Conservation (phyloP, 2,113 vertebrate species). For the Acinonyx jubatus region DNA sequence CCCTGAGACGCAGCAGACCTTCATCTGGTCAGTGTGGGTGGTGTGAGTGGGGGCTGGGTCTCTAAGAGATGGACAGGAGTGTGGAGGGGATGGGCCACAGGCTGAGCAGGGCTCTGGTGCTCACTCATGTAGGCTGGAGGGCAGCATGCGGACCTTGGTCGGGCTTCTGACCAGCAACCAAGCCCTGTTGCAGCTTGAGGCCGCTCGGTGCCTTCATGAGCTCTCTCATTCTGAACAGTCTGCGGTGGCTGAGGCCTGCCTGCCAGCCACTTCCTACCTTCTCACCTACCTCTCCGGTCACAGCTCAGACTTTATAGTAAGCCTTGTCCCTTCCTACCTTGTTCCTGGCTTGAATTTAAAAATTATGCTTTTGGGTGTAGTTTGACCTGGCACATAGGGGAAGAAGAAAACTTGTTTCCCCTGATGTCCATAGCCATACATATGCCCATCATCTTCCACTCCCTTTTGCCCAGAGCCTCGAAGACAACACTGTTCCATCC, state of each 20-base stretch:
- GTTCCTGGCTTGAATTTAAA: slow-evolving; percentile 33
- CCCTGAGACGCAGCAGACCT: slow-evolving; percentile 88
- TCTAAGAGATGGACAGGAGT: neutral
- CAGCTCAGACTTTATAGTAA: slow-evolving; percentile 93
- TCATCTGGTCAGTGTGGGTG: slow-evolving; percentile 88
- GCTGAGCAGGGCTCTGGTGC: slow-evolving; percentile 33
- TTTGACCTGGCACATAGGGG: slow-evolving; percentile 16
- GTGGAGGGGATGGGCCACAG: neutral
- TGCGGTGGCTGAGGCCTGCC: slow-evolving; percentile 87
- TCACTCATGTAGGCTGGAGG: slow-evolving; percentile 88
- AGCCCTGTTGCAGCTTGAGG: slow-evolving; percentile 91
- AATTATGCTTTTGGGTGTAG: neutral
- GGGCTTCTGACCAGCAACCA: slow-evolving; percentile 92
- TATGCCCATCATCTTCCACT: neutral
- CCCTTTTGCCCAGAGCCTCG: neutral
- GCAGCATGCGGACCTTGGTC: slow-evolving; percentile 89
- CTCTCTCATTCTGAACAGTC: slow-evolving; percentile 93
- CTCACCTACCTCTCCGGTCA: slow-evolving; percentile 95
- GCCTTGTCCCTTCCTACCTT: slow-evolving; percentile 58
- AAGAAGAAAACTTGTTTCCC: neutral
- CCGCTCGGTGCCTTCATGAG: slow-evolving; percentile 91
- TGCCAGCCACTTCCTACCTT: slow-evolving; percentile 95
- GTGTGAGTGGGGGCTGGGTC: neutral
- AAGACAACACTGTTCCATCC: neutral
- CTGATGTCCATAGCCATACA: neutral